A percentile compares a stretch with the other conserved stretches of the same genome.
Evolutionary conservation across 2,113 vertebrate species (phyloP).

Genomic region (Sturnira hondurensis): DNA sequence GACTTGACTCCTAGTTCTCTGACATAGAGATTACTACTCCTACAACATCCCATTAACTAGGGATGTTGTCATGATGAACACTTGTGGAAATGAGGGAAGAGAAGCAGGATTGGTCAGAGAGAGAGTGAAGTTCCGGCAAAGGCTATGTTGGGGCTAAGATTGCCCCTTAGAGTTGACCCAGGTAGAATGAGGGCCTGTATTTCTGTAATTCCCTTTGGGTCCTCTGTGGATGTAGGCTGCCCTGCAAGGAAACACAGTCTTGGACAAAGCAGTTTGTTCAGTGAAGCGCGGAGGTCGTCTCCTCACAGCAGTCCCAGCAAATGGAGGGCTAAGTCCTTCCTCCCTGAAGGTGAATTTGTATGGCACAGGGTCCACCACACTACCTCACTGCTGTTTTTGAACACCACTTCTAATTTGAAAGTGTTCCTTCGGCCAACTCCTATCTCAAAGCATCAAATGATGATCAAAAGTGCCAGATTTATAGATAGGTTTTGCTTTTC

Average conservation of each 20-base stretch:
- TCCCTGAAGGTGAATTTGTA: neutral
- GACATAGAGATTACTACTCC: neutral
- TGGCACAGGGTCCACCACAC: rapidly evolving
- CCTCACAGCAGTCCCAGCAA: neutral
- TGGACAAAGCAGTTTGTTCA: neutral
- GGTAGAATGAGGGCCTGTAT: neutral
- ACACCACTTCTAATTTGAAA: neutral
- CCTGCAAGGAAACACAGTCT: neutral
- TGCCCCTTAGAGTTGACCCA: neutral
- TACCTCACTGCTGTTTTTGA: neutral
- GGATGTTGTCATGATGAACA: neutral
- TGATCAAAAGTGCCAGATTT: neutral
- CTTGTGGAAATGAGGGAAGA: neutral
- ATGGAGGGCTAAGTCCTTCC: neutral
- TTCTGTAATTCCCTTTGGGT: neutral
- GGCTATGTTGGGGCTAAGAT: rapidly evolving
- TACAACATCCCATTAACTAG: neutral
- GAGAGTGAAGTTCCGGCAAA: neutral
- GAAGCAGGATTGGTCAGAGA: neutral
- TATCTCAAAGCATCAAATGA: neutral
- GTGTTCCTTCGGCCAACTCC: neutral
- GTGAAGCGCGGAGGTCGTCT: neutral
- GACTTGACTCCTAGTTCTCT: neutral
- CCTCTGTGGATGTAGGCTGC: neutral
- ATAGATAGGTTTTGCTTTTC: neutral